phyloP scores from a whole-genome alignment of 2,113 vertebrate species.

The Sander vitreus region DNA sequence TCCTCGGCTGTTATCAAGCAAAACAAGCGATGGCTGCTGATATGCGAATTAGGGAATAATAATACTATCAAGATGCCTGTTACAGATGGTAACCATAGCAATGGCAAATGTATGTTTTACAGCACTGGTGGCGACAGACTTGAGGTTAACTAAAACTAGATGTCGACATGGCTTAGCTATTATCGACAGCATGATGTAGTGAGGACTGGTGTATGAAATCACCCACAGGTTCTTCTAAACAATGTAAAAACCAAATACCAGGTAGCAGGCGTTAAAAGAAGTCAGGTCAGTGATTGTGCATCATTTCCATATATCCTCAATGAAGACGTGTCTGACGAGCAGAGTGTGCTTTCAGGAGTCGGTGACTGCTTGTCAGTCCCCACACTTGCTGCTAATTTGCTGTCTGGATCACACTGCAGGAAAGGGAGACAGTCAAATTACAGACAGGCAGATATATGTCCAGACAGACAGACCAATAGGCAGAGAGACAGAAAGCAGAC shows the following conservation, averaged over 20 bases:
- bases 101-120: constrained; percentile 6
- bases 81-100: neutral
- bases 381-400: constrained; percentile 53
- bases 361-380: constrained; percentile 34
- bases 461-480: constrained; percentile 25
- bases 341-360: constrained; percentile 38
- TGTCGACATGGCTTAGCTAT: neutral
- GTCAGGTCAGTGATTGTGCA: constrained; percentile 11
- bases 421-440: constrained; percentile 28
- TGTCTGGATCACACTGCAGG: constrained; percentile 40
- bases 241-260: constrained; percentile 5
- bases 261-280: constrained; percentile 1
- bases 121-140: neutral
- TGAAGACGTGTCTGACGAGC: constrained; percentile 34
- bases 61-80: neutral
- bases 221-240: neutral
- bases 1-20: neutral
- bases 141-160: constrained; percentile 10
- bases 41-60: neutral
- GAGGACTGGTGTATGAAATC: neutral
- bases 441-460: constrained; percentile 11
- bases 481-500: constrained; percentile 10
- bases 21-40: neutral
- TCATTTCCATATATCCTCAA: constrained; percentile 20
- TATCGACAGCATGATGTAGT: neutral